Evolutionary conservation across 2,113 vertebrate species (phyloP).

Genomic region (Vombatus ursinus): DNA sequence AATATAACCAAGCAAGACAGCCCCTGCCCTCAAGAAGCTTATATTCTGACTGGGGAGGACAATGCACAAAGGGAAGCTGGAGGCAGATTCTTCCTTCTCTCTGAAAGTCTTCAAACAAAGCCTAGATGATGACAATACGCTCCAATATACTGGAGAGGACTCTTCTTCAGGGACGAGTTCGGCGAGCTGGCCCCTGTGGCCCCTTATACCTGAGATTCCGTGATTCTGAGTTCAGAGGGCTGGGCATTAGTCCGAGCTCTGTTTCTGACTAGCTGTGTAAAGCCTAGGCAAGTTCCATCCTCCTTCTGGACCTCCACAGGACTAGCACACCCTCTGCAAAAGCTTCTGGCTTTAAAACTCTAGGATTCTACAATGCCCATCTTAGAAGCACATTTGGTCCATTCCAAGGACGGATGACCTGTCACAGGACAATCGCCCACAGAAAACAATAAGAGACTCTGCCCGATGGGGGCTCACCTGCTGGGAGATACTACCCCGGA

Average conservation of each 20-base stretch:
- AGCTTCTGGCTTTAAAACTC: background rate
- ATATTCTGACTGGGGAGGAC: background rate
- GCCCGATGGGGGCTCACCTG: slow-evolving; percentile 82
- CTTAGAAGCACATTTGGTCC: background rate
- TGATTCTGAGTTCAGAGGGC: background rate
- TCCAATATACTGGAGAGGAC: background rate
- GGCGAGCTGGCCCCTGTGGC: background rate
- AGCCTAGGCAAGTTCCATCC: background rate
- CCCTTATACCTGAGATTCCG: no score
- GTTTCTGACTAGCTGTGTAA: background rate
- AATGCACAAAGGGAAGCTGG: background rate
- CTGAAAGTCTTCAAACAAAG: background rate
- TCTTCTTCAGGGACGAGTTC: background rate
- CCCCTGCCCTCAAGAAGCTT: background rate
- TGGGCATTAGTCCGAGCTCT: background rate
- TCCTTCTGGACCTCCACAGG: background rate
- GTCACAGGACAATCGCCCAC: background rate
- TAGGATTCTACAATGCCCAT: background rate
- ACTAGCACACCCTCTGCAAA: background rate
- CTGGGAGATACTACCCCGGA: slow-evolving; percentile 84
- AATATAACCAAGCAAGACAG: background rate
- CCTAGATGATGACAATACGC: background rate
- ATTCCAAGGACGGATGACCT: background rate
- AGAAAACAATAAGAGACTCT: background rate
- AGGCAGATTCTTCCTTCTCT: background rate